Conservation (phyloP, 2,797 vertebrate species). For the Remorina albescens region DNA sequence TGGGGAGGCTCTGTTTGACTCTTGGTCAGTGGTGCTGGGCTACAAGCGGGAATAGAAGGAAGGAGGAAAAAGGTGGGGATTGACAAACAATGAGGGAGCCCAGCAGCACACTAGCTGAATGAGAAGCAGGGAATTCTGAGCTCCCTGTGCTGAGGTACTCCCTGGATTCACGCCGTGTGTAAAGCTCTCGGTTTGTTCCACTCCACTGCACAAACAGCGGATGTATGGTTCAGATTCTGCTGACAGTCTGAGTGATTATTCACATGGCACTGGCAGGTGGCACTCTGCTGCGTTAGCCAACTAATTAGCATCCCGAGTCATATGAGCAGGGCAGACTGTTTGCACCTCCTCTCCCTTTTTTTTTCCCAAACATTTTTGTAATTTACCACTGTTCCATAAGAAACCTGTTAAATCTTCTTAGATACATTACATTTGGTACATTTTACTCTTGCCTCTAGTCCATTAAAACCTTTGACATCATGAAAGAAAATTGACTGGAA, state of each 20-base stretch:
- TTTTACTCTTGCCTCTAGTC: conserved; percentile 23
- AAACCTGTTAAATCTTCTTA: conserved; percentile 41
- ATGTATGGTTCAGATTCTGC: conserved; percentile 31
- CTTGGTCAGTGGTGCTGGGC: conserved; percentile 33
- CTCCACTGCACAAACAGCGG: conserved; percentile 32
- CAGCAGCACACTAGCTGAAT: conserved; percentile 56
- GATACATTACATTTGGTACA: conserved; percentile 14
- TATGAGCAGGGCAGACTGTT: conserved; percentile 27
- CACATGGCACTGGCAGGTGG: conserved; percentile 58
- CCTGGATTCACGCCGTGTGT: conserved; percentile 29
- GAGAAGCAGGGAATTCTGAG: conserved; percentile 58
- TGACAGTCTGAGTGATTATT: conserved; percentile 48
- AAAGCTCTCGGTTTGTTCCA: conserved; percentile 34
- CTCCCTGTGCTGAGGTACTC: conserved; percentile 24
- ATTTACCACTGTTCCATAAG: conserved; percentile 25
- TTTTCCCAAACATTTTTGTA: conserved; percentile 37
- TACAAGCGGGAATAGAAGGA: conserved; percentile 46
- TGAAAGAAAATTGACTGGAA: conserved; percentile 39
- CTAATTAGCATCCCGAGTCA: conserved; percentile 63
- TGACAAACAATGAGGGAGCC: conserved; percentile 49
- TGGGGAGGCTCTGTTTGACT: conserved; percentile 47
- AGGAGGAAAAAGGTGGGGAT: conserved; percentile 47
- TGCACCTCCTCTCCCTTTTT: neutral
- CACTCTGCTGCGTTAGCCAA: conserved; percentile 56
- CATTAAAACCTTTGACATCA: conserved; percentile 56